Evolutionary conservation across 2,888 invertebrate genomes (phyloP), one percentile per base, ranked within the genome.

Genomic region (Candidula unifasciata): DNA sequence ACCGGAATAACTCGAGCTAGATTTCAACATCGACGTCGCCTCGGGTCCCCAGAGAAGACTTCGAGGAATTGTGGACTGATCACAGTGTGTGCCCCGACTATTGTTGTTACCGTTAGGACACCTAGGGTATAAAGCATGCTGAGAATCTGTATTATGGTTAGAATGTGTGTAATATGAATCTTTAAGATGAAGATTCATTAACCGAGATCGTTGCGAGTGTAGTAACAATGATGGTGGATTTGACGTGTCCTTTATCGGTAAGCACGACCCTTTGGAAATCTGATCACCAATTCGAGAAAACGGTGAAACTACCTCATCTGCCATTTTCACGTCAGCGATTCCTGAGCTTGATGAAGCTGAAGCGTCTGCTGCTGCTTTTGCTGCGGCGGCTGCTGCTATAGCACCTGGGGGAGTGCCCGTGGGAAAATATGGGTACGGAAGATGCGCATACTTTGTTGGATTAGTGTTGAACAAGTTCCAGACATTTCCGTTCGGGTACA

Each of bases 321-420:
- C 21, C 18, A 54, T 54, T 33, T n/a, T 52, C 10, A 69, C n/a
- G 21, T 3, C 33, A 33, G 35, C 76, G 6, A 27, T 54, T 57
- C n/a, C 35, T 27, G 60, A 30, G 1, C 37, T 52, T 35, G 81
- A 33, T 8, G 81, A 71, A 33, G 60, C 73, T 16, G 60, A 35
- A 37, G 71, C 82, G 21, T 76, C 82, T 30, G 76, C 77, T 33
- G 76, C 77, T 52, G 82, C 82, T 66, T 83, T 77, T 24, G 77
- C 82, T 21, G 82, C 68, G 1, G 77, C 77, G 0, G 77, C 82
- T 33, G 82, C 77, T 27, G 82, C 77, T 21, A 77, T 35, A 10
- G 77, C 77, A 1, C 77, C 77, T 2, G 77, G 77, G 1, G 68
- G 82, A 18, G 77, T 83, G 18, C 0, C 57, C 0, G n/a, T 24